Base-by-base conservation (phyloP, 2,888 invertebrate genomes). In the Cephus spinipes region DNA sequence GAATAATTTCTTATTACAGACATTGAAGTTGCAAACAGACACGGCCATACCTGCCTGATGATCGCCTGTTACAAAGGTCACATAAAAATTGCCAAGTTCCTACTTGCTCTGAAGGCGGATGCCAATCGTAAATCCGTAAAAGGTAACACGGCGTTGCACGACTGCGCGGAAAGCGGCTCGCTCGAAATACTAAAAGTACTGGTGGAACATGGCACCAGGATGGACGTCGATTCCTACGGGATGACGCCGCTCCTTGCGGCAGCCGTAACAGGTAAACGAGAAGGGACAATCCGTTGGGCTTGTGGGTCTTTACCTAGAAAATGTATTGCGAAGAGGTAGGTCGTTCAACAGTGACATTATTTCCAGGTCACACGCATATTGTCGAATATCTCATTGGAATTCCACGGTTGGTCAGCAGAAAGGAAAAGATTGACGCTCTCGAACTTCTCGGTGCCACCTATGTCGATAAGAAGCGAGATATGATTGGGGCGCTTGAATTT, bases 1-100 rank as follows among this genome's bases (percentile, higher is more conserved):
- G 2, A 55, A 23, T 55, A 4, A 9, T 0, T 6, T 55, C 76
- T 75, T 34, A 71, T 93, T 92, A 3, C 94, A 94, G 98, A 99
- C 92, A 96, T 99, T 90, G 98, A 99, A 93, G 96, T 98, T 90
- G 97, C 98, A 33, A 99, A 99, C 91, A 94, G 97, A 81, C 97
- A 98, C 91, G 98, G 97, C 1, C 99, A 99, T 93, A 99, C 99
- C 23, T 98, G 98, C 90, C 93, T 99, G 55, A 99, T 99, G 99
- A 99, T 99, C 81, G 97, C 98, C 74, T 98, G 98, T 92, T 99
- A 98, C 92, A 98, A 98, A 92, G 97, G 98, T 77, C 98, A 99
- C 92, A 95, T 95, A 84, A 94, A 95, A 89, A 98, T 99, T 90
- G 98, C 98, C 76, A 96, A 96, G 89, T 98, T 96, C 92, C 94